Conservation (phyloP, 2,888 invertebrate genomes). For the Exocentrus adspersus region DNA sequence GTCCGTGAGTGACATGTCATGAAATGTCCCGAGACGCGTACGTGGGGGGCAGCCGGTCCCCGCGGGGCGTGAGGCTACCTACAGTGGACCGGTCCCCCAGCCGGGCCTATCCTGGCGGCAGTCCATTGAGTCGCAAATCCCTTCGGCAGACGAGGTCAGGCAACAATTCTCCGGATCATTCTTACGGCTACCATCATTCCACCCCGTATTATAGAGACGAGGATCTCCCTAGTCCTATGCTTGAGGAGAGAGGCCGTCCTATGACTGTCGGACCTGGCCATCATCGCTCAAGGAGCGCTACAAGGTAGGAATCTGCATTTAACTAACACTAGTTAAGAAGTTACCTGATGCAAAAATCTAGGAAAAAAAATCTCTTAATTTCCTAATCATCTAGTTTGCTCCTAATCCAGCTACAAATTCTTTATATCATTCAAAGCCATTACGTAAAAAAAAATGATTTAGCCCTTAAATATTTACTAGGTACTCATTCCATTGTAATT, state of each 20-base stretch:
- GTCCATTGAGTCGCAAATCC: slow-evolving; percentile 61
- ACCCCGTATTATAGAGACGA: slow-evolving; percentile 82
- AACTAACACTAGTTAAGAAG: no score
- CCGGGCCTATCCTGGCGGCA: slow-evolving; percentile 77
- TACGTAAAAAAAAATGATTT: no score
- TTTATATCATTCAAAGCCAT: no score
- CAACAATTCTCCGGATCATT: slow-evolving; percentile 70
- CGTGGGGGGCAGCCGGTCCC: slow-evolving; percentile 72
- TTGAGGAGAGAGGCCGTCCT: slow-evolving; percentile 76
- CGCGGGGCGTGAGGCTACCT: slow-evolving; percentile 79
- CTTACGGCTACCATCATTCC: slow-evolving; percentile 68
- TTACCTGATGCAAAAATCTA: no score
- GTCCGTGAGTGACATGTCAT: slow-evolving; percentile 58
- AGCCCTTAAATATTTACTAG: no score
- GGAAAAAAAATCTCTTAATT: no score
- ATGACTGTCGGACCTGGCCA: slow-evolving; percentile 70
- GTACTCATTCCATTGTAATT: no score
- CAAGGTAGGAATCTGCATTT: slow-evolving; percentile 65
- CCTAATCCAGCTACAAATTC: no score
- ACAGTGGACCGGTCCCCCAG: slow-evolving; percentile 92
- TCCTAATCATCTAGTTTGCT: no score
- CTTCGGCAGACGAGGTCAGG: slow-evolving; percentile 67
- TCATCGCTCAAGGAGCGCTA: slow-evolving; percentile 83
- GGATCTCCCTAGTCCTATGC: slow-evolving; percentile 86
- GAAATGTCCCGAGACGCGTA: slow-evolving; percentile 73